Base-by-base conservation (phyloP, 1,140 invertebrate species). In the Aphaenogaster rudis region DNA sequence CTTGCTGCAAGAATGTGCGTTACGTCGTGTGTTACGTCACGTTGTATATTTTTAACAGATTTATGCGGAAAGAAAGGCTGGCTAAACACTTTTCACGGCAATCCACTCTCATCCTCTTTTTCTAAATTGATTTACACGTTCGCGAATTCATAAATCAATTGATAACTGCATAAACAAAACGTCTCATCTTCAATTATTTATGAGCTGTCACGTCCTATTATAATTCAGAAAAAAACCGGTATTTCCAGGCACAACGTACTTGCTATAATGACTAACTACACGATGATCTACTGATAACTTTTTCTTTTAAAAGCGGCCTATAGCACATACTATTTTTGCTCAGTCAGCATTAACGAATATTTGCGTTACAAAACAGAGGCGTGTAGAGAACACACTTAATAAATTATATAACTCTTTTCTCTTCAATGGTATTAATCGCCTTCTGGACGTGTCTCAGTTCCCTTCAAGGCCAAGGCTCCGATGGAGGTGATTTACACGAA, bases 401-500 rank as follows among this genome's bases (percentile, higher is more conserved):
- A 52, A 50, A 61, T 77, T 28, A 1, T 84, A 15, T 3, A 36
- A 45, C 8, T 77, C 15, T 48, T 28, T 48, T 59, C 0, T 67
- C 48, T 17, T 66, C 11, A 36, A 50, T 61, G 13, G 1, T 36
- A 54, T 39, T 9, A 42, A 42, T 54, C 21, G 1, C 4, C 15
- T 21, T 71, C n/a, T 21, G 52, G 9, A 45, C n/a, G 2, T 74
- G 2, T 74, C 13, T 45, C 64, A 87, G 90, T 59, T 33, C 90
- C 90, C 1, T 81, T 76, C 36, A 88, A 92, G 80, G 79, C 81
- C 21, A 89, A 93, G 72, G 79, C 84, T 21, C 91, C 85, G 1
- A 33, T 93, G 7, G 94, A 95, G 86, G 72, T 94, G 7, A 94
- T 95, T 7, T 94, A 95, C 61, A 94, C 94, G 17, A 94, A 92